Evolutionary conservation across 2,797 vertebrate species (phyloP).

Genomic region (Onychomys leucogaster): DNA sequence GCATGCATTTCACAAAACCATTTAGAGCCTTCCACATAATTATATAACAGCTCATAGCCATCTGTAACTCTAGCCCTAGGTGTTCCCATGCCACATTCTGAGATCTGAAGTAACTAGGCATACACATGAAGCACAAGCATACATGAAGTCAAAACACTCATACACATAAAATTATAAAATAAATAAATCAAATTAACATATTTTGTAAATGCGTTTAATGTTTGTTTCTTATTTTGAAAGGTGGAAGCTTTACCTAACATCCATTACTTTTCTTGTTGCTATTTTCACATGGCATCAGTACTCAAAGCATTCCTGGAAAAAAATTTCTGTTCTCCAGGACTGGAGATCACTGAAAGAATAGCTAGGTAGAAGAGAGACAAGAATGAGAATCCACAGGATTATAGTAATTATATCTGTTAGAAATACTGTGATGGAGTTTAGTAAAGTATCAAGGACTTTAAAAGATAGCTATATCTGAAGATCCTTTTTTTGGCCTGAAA

Average conservation of each 20-base stretch:
- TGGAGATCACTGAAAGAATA: background rate
- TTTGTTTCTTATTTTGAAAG: conserved; percentile 10
- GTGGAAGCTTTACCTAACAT: background rate
- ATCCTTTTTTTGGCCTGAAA: background rate
- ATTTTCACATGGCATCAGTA: background rate
- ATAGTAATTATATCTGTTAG: background rate
- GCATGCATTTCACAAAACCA: background rate
- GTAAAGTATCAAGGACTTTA: background rate
- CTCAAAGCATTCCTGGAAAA: background rate
- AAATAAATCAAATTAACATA: background rate
- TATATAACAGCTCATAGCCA: background rate
- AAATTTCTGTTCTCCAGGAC: background rate
- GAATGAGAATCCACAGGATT: background rate
- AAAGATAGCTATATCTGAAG: background rate
- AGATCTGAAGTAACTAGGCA: background rate
- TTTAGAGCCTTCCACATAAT: background rate
- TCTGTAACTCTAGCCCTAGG: background rate
- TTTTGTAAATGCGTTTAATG: background rate
- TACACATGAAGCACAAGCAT: too few relatives aligned
- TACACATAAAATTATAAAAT: background rate
- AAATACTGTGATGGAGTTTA: background rate
- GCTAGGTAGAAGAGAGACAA: background rate
- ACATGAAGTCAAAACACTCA: background rate
- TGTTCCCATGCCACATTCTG: background rate
- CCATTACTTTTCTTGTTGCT: background rate